phyloP scores from a whole-genome alignment of 2,888 invertebrate species.

The Stenolophus ochropezus region DNA sequence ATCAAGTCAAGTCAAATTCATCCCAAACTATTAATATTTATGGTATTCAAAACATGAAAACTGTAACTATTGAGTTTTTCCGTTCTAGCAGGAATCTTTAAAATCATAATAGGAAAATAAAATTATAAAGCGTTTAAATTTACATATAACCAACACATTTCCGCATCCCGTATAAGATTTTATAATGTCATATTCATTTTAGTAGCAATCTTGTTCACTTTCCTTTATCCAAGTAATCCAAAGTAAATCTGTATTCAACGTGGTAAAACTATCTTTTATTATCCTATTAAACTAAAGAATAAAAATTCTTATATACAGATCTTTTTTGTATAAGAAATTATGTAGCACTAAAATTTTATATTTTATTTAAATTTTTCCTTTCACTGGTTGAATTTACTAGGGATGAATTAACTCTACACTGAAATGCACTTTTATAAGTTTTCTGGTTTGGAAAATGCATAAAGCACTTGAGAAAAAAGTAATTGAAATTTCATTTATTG shows the following conservation, averaged over 20 bases:
- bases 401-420: background rate
- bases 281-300: background rate
- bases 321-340: background rate
- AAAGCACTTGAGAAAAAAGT: background rate
- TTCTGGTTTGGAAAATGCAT: background rate
- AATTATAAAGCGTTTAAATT: background rate
- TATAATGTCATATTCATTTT: background rate
- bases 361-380: background rate
- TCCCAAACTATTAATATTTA: too few species aligned
- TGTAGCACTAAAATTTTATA: background rate
- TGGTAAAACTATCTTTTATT: background rate
- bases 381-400: background rate
- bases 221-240: background rate
- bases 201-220: background rate
- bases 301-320: background rate
- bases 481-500: constrained; percentile 31
- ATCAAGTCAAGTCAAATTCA: too few species aligned
- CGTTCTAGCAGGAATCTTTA: too few species aligned
- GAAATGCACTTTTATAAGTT: background rate
- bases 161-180: background rate
- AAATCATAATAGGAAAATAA: too few species aligned
- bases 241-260: background rate
- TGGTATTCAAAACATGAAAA: too few species aligned
- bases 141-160: background rate
- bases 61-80: too few species aligned